Conservation (phyloP, 2,888 invertebrate species). For the Scaptomyza reducta region DNA sequence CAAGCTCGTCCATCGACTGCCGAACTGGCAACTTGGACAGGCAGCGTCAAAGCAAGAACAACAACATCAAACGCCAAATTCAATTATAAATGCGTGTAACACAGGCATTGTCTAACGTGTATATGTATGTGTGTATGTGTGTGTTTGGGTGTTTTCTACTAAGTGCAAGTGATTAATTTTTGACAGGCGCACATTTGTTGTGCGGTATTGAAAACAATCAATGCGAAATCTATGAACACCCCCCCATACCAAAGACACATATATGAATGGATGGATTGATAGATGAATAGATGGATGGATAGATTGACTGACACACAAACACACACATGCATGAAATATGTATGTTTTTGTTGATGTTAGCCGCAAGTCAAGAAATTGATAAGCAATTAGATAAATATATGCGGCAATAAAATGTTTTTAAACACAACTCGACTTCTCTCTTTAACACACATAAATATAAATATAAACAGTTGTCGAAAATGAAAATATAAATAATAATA, state of each 20-base stretch:
- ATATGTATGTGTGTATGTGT: constrained; percentile 22
- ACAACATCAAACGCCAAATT: constrained; percentile 71
- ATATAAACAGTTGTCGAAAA: constrained; percentile 29
- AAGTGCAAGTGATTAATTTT: constrained; percentile 81
- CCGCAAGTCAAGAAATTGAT: constrained; percentile 60
- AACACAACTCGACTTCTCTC: constrained; percentile 1
- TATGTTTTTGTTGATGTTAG: constrained; percentile 21
- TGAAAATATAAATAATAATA: constrained; percentile 30
- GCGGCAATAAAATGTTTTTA: constrained; percentile 37
- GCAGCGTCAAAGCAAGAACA: constrained; percentile 61
- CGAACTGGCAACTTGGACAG: constrained; percentile 72
- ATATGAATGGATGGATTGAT: neutral
- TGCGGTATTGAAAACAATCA: constrained; percentile 75
- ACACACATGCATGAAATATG: constrained; percentile 30
- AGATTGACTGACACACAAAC: constrained; percentile 28
- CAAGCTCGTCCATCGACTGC: constrained; percentile 71
- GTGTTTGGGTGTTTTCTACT: constrained; percentile 45
- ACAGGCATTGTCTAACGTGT: constrained; percentile 40
- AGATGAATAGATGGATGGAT: neutral
- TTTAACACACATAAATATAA: neutral
- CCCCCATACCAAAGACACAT: constrained; percentile 17
- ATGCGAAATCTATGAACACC: constrained; percentile 66
- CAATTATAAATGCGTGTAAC: constrained; percentile 79
- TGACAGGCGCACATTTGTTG: constrained; percentile 78
- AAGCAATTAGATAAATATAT: constrained; percentile 52